Base-by-base conservation (phyloP, 2,888 invertebrate genomes). In the Alloscopus bannaensis region DNA sequence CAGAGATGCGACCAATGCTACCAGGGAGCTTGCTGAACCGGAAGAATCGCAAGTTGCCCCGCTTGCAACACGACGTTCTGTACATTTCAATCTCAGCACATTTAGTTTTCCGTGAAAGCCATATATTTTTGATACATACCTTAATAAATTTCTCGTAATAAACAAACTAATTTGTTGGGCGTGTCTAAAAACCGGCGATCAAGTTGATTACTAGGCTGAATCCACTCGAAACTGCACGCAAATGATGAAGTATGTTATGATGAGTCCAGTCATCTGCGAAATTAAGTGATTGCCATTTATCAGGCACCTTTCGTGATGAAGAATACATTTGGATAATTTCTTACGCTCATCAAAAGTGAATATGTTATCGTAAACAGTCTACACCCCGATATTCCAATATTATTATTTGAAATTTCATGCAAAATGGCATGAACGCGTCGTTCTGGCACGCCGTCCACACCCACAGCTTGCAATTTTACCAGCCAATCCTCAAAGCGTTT, bases 61-160 rank as follows among this genome's bases (percentile, higher is more conserved):
- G 3, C n/a, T n/a, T n/a, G 60, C 11, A n/a, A 6, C 20, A 8
- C 66, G 52, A 11, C 29, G 75, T 28, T 55, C 57, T 2, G 75
- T 75, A 4, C 75, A 75, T 26, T 75, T 75, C 20, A 75, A 75
- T 31, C 20, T 75, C 66, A 75, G 75, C 22, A 75, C 75, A 16
- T 75, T 68, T 28, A 75, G 75, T 18, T 75, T 75, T 75, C 75
- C 75, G 18, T 69, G 36, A 65, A 22, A n/a, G 18, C 11, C 6
- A 60, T 55, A 8, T 26, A 11, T 22, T 52, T 47, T 13, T 47
- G n/a, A 6, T n/a, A n/a, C n/a, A n/a, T 47, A 47, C 11, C 47
- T n/a, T 18, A n/a, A 13, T 47, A 13, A 13, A 47, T 6, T 3
- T 47, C 11, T 13, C 4, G 47, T n/a, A 47, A 47, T 47, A 47